phyloP scores from a whole-genome alignment of 2,797 vertebrate genomes.

The Crenichthys baileyi region DNA sequence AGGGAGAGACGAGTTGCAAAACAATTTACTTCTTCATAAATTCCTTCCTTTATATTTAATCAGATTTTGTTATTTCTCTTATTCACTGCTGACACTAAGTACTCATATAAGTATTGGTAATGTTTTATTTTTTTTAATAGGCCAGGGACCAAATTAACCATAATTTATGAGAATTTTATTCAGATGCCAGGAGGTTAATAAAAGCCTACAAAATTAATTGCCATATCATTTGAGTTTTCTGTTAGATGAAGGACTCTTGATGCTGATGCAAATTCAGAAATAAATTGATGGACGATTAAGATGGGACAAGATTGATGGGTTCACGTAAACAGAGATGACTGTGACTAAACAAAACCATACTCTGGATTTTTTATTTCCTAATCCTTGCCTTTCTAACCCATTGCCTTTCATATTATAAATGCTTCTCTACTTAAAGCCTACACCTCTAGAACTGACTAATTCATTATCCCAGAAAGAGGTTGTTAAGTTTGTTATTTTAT shows the following conservation, averaged over 20 bases:
- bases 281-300: slow-evolving; percentile 76
- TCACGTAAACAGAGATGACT: slow-evolving; percentile 46
- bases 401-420: neutral
- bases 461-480: neutral
- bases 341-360: slow-evolving; percentile 13
- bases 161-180: slow-evolving; percentile 76
- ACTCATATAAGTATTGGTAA: neutral
- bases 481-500: no score
- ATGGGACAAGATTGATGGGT: slow-evolving; percentile 68
- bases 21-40: neutral
- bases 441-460: neutral
- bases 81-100: neutral
- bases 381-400: neutral
- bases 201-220: slow-evolving; percentile 71
- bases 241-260: slow-evolving; percentile 57
- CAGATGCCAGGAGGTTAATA: slow-evolving; percentile 74
- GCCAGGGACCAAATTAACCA: slow-evolving; percentile 57
- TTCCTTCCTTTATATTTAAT: neutral
- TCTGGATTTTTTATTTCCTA: neutral
- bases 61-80: neutral
- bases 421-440: neutral
- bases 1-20: neutral
- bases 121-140: neutral
- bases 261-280: slow-evolving; percentile 66
- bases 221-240: slow-evolving; percentile 64